Conservation (phyloP, 2,113 vertebrate genomes). For the Hystrix cristata region DNA sequence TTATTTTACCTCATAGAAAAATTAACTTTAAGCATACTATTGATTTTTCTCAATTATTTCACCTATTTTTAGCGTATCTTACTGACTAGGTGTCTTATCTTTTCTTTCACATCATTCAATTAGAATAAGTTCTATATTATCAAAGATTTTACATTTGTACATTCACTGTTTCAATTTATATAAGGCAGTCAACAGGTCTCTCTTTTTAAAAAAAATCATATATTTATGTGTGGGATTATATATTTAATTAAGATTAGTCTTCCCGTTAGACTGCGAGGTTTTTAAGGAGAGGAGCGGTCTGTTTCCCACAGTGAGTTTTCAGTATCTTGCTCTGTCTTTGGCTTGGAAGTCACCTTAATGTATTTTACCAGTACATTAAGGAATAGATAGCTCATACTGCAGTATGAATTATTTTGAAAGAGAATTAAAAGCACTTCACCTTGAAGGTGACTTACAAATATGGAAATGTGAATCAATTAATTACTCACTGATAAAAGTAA, state of each 20-base stretch:
- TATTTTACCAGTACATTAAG: slow-evolving; percentile 26
- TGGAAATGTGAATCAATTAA: background rate
- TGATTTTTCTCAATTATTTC: background rate
- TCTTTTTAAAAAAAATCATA: background rate
- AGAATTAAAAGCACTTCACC: background rate
- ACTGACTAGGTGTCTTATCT: background rate
- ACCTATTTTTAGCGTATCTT: background rate
- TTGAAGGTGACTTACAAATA: slow-evolving; percentile 9
- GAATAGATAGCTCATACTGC: background rate
- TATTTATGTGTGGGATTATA: background rate
- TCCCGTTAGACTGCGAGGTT: background rate
- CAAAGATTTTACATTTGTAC: background rate
- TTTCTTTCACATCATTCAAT: background rate
- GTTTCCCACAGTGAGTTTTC: slow-evolving; percentile 19
- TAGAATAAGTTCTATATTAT: background rate
- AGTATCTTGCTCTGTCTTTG: background rate
- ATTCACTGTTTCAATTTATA: background rate
- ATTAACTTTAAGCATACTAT: background rate
- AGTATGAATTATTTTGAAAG: slow-evolving; percentile 42
- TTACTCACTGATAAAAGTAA: slow-evolving; percentile 33
- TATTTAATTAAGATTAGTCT: background rate
- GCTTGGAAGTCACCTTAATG: slow-evolving; percentile 38
- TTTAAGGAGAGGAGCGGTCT: background rate
- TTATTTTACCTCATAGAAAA: background rate
- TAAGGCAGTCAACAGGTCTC: background rate